phyloP scores from a whole-genome alignment of 2,888 invertebrate species.

The Diplazon laetatorius region DNA sequence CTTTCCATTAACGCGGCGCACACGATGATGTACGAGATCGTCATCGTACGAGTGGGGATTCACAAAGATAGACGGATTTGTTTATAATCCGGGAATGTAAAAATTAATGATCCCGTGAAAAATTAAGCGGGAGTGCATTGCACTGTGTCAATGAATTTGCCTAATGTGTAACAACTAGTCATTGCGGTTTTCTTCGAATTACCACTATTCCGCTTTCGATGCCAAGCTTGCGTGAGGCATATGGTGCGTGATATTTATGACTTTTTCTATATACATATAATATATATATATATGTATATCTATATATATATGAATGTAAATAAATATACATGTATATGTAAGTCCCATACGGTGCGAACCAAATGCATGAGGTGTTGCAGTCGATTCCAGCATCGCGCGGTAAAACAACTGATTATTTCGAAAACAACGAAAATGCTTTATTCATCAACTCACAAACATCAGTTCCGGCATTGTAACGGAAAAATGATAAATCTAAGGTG shows the following conservation, averaged over 20 bases:
- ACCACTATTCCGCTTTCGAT: background rate
- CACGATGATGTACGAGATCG: background rate
- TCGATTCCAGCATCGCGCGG: background rate
- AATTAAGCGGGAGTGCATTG: background rate
- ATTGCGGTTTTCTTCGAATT: slow-evolving; percentile 16
- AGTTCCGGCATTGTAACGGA: slow-evolving; percentile 12
- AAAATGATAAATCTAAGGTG: background rate
- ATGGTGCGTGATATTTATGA: slow-evolving; percentile 76
- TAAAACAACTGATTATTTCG: slow-evolving; percentile 16
- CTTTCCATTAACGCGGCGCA: slow-evolving; percentile 9
- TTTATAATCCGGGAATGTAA: too few species aligned
- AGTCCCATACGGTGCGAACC: slow-evolving; percentile 9
- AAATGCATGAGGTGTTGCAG: background rate
- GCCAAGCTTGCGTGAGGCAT: slow-evolving; percentile 74
- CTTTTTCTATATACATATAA: slow-evolving; percentile 71
- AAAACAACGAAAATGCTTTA: slow-evolving; percentile 18
- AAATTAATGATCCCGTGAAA: background rate
- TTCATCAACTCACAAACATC: slow-evolving; percentile 14
- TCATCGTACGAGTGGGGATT: background rate
- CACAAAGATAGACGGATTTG: background rate
- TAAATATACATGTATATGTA: slow-evolving; percentile 8
- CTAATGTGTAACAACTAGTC: slow-evolving; percentile 19
- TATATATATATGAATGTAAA: slow-evolving; percentile 42
- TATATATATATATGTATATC: background rate
- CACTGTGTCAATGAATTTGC: slow-evolving; percentile 14